Conservation (phyloP, 2,797 vertebrate genomes). For the Aeoliscus strigatus region DNA sequence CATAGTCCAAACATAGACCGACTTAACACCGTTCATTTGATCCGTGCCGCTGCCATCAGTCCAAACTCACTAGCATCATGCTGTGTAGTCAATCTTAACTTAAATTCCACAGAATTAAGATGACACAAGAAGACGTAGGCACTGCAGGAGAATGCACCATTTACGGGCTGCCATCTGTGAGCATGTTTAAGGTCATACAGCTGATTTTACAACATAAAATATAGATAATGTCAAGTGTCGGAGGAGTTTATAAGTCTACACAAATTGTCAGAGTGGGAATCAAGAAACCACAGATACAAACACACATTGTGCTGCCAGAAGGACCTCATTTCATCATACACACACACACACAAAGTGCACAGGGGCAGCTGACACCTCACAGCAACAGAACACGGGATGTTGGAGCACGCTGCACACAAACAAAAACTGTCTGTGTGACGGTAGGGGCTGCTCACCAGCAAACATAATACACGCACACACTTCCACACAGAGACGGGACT, state of each 20-base stretch:
- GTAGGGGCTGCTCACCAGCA: not conserved
- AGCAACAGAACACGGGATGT: constrained; percentile 14
- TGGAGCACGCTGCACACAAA: constrained; percentile 6
- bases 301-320: constrained; percentile 1
- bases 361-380: constrained; percentile 15
- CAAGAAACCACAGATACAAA: constrained; percentile 7
- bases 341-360: constrained; percentile 5
- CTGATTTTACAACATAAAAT: not conserved
- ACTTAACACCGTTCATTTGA: not conserved
- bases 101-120: too few species aligned
- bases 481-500: constrained; percentile 6
- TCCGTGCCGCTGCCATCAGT: too few species aligned
- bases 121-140: not conserved
- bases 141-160: not conserved
- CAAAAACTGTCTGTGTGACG: constrained; percentile 1
- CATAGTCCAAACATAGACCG: not conserved
- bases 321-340: not conserved
- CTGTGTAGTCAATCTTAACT: too few species aligned
- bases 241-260: not conserved
- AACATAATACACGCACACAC: constrained; percentile 1
- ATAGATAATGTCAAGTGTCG: too few species aligned
- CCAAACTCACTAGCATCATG: not conserved
- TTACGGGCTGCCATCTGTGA: too few species aligned
- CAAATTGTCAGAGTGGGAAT: constrained; percentile 10
- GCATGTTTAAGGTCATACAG: not conserved